phyloP scores from a whole-genome alignment of 2,113 vertebrate species.

The Malurus melanocephalus region DNA sequence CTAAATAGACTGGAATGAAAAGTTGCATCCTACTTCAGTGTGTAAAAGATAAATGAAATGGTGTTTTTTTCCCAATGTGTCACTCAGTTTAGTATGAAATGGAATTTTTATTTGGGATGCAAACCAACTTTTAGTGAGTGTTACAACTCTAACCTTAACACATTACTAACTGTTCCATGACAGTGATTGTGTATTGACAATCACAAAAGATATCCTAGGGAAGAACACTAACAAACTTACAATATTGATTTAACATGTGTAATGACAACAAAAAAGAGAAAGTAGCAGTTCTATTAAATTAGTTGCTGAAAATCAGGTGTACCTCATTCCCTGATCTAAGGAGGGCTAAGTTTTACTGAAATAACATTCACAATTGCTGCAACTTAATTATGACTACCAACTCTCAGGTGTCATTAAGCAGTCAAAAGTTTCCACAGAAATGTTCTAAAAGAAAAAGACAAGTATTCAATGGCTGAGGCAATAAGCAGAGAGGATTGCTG shows the following conservation, averaged over 20 bases:
- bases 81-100: conserved; percentile 31
- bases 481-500: background rate
- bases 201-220: background rate
- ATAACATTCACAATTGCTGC: background rate
- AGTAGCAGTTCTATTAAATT: background rate
- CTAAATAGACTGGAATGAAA: conserved; percentile 27
- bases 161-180: background rate
- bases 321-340: background rate
- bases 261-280: background rate
- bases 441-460: background rate
- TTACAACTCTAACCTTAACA: background rate
- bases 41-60: conserved; percentile 1
- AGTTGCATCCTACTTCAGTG: background rate
- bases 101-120: background rate
- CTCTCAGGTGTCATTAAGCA: background rate
- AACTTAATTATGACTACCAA: background rate
- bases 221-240: background rate
- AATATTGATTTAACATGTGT: background rate
- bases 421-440: background rate
- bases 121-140: background rate
- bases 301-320: background rate
- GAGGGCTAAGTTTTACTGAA: background rate
- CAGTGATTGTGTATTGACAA: background rate
- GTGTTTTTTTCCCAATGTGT: background rate
- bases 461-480: background rate